Conservation (phyloP, 2,113 vertebrate species). For the Synchiropus splendidus region DNA sequence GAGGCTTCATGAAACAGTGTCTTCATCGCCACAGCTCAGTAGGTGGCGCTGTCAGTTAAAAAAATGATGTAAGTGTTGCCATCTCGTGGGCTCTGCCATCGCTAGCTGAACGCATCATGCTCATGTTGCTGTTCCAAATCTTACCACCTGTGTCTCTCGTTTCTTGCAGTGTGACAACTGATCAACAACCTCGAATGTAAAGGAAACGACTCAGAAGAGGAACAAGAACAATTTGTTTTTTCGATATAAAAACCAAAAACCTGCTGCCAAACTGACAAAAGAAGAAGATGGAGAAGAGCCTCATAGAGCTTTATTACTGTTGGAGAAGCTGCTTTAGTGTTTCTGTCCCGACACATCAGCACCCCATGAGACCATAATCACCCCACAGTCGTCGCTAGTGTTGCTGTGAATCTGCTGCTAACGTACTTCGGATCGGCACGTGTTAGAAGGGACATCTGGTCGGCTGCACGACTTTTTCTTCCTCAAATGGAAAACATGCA, state of each 20-base stretch:
- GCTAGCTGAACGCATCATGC: too few species aligned
- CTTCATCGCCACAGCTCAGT: too few species aligned
- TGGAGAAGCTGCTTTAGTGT: background rate
- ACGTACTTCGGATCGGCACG: background rate
- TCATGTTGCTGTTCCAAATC: too few species aligned
- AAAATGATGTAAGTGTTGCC: too few species aligned
- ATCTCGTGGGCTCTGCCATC: too few species aligned
- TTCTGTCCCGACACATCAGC: background rate
- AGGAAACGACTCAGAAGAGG: background rate
- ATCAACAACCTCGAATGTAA: background rate
- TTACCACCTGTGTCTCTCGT: background rate
- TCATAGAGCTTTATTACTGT: background rate
- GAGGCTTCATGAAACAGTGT: too few species aligned
- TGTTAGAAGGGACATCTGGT: too few species aligned
- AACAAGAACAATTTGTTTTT: background rate
- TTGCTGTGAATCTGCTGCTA: background rate
- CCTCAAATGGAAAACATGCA: conserved; percentile 35
- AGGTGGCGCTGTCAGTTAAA: too few species aligned
- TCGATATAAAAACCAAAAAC: conserved; percentile 42
- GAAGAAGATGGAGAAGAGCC: conserved; percentile 27
- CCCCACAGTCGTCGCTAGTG: background rate
- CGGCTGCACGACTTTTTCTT: conserved; percentile 19
- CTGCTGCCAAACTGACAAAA: conserved; percentile 51
- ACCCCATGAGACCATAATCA: background rate
- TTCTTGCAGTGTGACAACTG: conserved; percentile 40